Evolutionary conservation across 2,888 invertebrate species (phyloP), one percentile per base, ranked within the genome.

Genomic region (Magallana nippona): DNA sequence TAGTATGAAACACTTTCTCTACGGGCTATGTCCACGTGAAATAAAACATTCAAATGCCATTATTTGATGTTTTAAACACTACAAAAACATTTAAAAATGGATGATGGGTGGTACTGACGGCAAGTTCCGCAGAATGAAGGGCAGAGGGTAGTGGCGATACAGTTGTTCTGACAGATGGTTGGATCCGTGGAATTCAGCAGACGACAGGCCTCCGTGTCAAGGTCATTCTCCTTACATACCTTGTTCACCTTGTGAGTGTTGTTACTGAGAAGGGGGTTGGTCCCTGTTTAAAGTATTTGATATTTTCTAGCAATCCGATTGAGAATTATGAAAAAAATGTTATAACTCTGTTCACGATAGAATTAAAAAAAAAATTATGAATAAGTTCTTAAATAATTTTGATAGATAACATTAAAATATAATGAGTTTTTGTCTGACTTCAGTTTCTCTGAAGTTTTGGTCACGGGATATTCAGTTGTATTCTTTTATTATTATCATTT

Each of bases 91-190:
- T 60, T 0, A 8, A 60, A 8, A 79, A 79, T 22, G 22, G 11
- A 17, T 5, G 5, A 22, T 44, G 17, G 11, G 27, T 13, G 0
- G 13, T 77, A 81, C 81, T 82, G 11, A 84, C 84, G 55, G 44
- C 84, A 84, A 13, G 84, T 82, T 57, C 82, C 82, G 78, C 84
- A 84, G 22, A 78, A 60, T 55, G 77, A 19, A 44, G 84, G 84
- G 79, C 84, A 84, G 1, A 82, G 15, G 2, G 19, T 58, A 27
- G 82, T 79, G 15, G 71, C 84, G 2, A 84, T 63, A 57, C 84
- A 84, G 32, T 82, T 78, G 32, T 63, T 82, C 1, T 82, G 55
- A 57, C 84, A 84, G 11, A 84, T 81, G 1, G 58, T 19, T 13
- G 82, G 62, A 32, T 82, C 57, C 11, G 63, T 32, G 17, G 78